Conservation (phyloP, 2,888 invertebrate genomes). For the Apotomis betuletana region DNA sequence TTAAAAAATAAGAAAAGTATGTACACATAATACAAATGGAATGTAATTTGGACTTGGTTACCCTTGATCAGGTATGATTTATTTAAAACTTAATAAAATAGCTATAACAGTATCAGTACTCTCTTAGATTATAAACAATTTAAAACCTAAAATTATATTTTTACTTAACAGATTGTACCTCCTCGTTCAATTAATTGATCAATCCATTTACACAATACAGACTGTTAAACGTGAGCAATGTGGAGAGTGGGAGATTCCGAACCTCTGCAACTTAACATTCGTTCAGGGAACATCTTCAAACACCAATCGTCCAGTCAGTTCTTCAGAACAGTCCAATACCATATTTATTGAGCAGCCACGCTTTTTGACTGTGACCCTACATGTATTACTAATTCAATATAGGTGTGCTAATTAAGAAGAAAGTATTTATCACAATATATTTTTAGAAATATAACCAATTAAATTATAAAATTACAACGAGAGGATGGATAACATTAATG, state of each 20-base stretch:
- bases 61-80: constrained; percentile 66
- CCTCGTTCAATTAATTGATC: constrained; percentile 65
- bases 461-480: background rate
- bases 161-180: constrained; percentile 44
- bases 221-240: constrained; percentile 66
- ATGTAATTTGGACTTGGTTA: constrained; percentile 79
- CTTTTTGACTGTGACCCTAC: constrained; percentile 9
- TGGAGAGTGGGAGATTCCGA: constrained; percentile 22
- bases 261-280: background rate
- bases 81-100: constrained; percentile 61
- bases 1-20: constrained; percentile 60
- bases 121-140: constrained; percentile 62
- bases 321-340: constrained; percentile 11
- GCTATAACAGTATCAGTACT: constrained; percentile 78
- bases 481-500: background rate
- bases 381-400: background rate
- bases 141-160: constrained; percentile 45
- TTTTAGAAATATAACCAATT: background rate
- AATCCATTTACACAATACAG: constrained; percentile 72
- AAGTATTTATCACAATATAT: constrained; percentile 17
- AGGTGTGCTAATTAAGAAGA: background rate
- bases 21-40: constrained; percentile 77
- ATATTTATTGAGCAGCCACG: constrained; percentile 4
- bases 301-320: background rate
- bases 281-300: background rate